These are phyloP conservation scores for Manduca sexta DNA, from an alignment of 1,140 invertebrate genomes.

Conservation along the genomic window DNA sequence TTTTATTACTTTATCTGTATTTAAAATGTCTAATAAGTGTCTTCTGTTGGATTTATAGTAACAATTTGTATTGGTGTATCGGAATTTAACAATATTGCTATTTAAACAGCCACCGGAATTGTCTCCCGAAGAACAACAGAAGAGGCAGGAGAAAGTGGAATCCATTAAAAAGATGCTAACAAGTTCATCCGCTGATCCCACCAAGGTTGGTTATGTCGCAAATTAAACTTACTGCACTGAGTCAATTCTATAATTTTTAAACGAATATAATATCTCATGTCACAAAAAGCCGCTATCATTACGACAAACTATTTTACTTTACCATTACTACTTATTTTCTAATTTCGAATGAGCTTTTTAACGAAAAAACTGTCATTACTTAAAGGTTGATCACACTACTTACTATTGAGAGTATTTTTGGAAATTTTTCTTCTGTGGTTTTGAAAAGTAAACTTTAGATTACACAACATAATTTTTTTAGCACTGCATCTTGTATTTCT, in stretches of 20 bases:
- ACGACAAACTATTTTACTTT: too few relatives aligned
- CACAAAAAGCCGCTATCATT: too few relatives aligned
- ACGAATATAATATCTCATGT: not conserved
- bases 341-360: too few relatives aligned
- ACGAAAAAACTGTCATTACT: too few relatives aligned
- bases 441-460: not conserved
- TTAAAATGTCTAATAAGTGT: not conserved
- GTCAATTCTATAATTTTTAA: too few relatives aligned
- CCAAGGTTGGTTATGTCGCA: slow-evolving; percentile 52
- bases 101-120: slow-evolving; percentile 79
- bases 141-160: slow-evolving; percentile 89
- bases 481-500: slow-evolving; percentile 35
- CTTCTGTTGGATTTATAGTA: too few relatives aligned
- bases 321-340: too few relatives aligned
- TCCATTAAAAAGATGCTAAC: slow-evolving; percentile 93
- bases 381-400: too few relatives aligned
- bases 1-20: not conserved
- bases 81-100: not conserved
- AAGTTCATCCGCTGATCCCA: slow-evolving; percentile 73
- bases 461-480: not conserved
- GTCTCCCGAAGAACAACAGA: slow-evolving; percentile 86
- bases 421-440: too few relatives aligned
- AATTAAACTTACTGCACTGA: too few relatives aligned
- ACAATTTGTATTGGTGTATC: too few relatives aligned
- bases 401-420: too few relatives aligned